Conservation (phyloP, 1,140 invertebrate genomes). For the Tribolium castaneum region DNA sequence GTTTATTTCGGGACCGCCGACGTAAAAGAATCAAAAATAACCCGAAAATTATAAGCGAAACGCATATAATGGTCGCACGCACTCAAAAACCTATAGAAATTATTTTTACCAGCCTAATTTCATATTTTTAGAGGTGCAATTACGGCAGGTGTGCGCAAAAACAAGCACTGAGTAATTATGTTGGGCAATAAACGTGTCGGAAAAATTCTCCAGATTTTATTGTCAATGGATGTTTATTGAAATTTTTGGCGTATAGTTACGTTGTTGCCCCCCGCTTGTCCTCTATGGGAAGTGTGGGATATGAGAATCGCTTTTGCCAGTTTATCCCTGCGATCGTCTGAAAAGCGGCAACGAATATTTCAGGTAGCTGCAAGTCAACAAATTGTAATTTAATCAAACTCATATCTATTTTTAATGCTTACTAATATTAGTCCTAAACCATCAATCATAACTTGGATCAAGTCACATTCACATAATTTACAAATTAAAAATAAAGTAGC, state of each 20-base stretch:
- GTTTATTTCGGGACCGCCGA: not conserved
- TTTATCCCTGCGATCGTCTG: conserved; percentile 58
- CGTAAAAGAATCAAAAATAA: conserved; percentile 1
- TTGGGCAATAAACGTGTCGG: not conserved
- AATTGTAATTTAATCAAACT: conserved; percentile 35
- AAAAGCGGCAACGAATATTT: conserved; percentile 59
- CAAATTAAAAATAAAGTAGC: not conserved
- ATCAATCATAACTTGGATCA: not conserved
- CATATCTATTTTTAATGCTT: conserved; percentile 39
- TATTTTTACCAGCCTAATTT: conserved; percentile 14
- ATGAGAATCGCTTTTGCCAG: conserved; percentile 39
- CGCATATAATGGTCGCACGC: conserved; percentile 4
- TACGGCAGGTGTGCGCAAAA: conserved; percentile 15
- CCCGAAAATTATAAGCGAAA: not conserved
- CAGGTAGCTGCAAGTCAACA: conserved; percentile 49
- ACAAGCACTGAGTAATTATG: not conserved
- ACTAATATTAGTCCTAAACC: conserved; percentile 37
- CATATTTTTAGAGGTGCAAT: conserved; percentile 12
- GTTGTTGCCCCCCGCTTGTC: conserved; percentile 24
- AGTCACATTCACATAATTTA: not conserved
- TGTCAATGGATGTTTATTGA: conserved; percentile 15
- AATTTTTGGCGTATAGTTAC: conserved; percentile 23
- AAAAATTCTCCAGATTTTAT: not conserved
- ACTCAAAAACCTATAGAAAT: conserved; percentile 2
- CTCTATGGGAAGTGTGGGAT: conserved; percentile 16